Evolutionary conservation across 2,797 vertebrate species (phyloP).

Genomic region (Mormyrops attenuatus): DNA sequence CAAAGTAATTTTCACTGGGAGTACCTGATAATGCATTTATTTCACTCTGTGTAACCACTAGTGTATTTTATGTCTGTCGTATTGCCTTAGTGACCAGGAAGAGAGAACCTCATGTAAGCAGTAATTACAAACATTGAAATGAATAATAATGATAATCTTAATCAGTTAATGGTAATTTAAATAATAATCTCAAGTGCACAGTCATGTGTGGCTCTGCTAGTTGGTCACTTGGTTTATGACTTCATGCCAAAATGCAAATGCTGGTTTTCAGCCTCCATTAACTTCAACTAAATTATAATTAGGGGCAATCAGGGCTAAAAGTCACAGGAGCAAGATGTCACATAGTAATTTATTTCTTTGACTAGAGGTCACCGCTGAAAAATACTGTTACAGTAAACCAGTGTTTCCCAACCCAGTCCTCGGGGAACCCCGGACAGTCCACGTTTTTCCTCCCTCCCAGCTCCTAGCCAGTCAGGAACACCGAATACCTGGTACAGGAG

Average conservation of each 20-base stretch:
- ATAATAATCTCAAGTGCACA: neutral
- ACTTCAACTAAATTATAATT: neutral
- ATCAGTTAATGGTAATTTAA: constrained; percentile 4
- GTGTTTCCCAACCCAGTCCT: no score
- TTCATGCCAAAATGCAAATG: neutral
- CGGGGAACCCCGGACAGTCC: no score
- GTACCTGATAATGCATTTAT: neutral
- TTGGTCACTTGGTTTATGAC: neutral
- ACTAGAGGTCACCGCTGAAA: neutral
- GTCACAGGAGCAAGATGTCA: neutral
- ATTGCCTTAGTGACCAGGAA: constrained; percentile 11
- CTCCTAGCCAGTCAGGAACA: no score
- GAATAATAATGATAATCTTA: neutral
- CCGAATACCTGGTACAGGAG: no score
- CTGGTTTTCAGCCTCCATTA: neutral
- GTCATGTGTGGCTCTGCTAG: neutral
- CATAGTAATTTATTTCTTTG: neutral
- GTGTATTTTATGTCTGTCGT: neutral
- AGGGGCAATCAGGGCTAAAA: neutral
- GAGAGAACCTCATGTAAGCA: neutral
- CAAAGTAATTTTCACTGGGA: neutral
- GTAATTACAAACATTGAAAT: neutral
- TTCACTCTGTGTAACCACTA: neutral
- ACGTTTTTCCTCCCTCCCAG: no score
- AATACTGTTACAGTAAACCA: neutral